These are phyloP conservation scores for Petrocephalus microphthalmus DNA, from an alignment of 2,113 vertebrate species.

Conservation along the genomic window DNA sequence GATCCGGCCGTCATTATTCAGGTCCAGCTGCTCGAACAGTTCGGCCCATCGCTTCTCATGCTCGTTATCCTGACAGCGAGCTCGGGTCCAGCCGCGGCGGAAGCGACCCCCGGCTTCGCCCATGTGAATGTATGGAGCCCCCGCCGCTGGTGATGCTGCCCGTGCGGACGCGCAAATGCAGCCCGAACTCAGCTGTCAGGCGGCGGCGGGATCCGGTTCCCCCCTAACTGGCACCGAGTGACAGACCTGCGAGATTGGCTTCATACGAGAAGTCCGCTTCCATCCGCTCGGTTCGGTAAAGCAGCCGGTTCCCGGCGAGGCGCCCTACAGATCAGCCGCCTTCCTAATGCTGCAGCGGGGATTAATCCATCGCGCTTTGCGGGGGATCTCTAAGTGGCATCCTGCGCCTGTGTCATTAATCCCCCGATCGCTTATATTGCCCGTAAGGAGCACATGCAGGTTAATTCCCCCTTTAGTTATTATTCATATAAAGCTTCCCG, in stretches of 20 bases:
- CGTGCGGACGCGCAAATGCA: neutral
- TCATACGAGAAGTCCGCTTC: neutral
- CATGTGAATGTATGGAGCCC: constrained; percentile 42
- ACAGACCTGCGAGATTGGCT: neutral
- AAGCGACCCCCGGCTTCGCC: constrained; percentile 39
- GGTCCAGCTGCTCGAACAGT: constrained; percentile 75
- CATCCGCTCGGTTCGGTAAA: neutral
- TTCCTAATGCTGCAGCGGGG: neutral
- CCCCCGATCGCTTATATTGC: constrained; percentile 23
- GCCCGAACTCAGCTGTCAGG: neutral
- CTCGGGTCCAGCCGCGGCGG: constrained; percentile 27
- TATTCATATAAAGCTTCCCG: neutral
- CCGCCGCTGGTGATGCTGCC: neutral
- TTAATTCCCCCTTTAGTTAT: neutral
- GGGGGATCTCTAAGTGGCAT: constrained; percentile 4
- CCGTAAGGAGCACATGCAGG: constrained; percentile 4
- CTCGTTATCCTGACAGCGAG: constrained; percentile 40
- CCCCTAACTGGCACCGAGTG: neutral
- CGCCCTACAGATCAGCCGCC: neutral
- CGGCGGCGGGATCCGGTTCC: neutral
- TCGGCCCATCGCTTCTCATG: constrained; percentile 57
- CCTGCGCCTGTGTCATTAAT: constrained; percentile 32
- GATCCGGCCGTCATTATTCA: constrained; percentile 72
- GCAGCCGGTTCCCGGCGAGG: neutral
- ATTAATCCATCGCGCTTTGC: constrained; percentile 28